Conservation (phyloP, 1,140 invertebrate species). For the Pogonus chalceus region DNA sequence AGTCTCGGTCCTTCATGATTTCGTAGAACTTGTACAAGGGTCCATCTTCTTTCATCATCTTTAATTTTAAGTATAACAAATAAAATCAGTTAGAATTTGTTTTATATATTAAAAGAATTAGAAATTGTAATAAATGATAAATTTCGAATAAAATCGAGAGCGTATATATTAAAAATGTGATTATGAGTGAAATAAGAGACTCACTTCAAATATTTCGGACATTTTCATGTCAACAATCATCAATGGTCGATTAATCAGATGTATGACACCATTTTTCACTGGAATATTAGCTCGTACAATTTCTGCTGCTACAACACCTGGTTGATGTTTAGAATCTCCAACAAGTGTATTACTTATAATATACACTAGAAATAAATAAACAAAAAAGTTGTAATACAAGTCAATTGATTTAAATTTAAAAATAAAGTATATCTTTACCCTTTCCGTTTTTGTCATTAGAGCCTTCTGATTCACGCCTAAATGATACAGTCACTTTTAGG, state of each 20-base stretch:
- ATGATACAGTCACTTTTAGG: constrained; percentile 69
- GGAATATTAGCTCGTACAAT: constrained; percentile 87
- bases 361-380: constrained; percentile 51
- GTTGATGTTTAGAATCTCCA: constrained; percentile 62
- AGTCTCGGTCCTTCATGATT: constrained; percentile 59
- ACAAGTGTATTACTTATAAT: constrained; percentile 77
- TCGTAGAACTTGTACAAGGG: constrained; percentile 72
- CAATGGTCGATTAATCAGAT: constrained; percentile 79
- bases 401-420: not conserved
- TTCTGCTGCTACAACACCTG: constrained; percentile 75
- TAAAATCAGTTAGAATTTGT: not conserved
- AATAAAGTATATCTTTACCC: not conserved
- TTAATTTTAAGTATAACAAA: constrained; percentile 20
- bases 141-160: too few relatives aligned
- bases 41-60: constrained; percentile 61
- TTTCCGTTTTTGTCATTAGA: not conserved
- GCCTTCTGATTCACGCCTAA: constrained; percentile 35
- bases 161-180: too few relatives aligned
- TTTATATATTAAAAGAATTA: not conserved
- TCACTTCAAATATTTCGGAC: constrained; percentile 75
- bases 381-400: not conserved
- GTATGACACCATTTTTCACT: constrained; percentile 83
- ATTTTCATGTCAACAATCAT: constrained; percentile 82
- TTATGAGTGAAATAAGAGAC: too few relatives aligned
- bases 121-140: not conserved